phyloP scores from a whole-genome alignment of 2,797 vertebrate species.

The Semotilus atromaculatus region DNA sequence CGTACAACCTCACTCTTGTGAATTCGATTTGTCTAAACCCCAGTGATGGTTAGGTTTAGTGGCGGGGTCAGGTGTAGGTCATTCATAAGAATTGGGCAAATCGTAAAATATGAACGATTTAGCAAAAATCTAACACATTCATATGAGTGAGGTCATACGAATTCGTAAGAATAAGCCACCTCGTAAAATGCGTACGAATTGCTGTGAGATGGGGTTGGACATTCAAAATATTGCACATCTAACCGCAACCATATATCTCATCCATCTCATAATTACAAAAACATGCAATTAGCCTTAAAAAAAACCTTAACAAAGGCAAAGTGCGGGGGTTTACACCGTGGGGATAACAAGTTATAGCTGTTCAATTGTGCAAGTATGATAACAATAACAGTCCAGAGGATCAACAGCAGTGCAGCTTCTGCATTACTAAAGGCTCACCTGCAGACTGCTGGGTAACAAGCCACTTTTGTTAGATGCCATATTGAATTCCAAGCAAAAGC shows the following conservation, averaged over 20 bases:
- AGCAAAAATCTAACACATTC: too few relatives aligned
- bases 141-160: too few relatives aligned
- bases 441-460: conserved; percentile 15
- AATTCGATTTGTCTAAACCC: too few relatives aligned
- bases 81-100: too few relatives aligned
- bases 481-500: conserved; percentile 26
- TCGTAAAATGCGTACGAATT: too few relatives aligned
- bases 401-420: not conserved
- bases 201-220: too few relatives aligned
- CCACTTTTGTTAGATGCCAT: conserved; percentile 39
- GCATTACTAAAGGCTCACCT: not conserved
- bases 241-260: not conserved
- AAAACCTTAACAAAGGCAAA: not conserved
- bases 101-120: too few relatives aligned
- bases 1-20: too few relatives aligned
- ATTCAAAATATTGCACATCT: not conserved
- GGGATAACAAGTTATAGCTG: not conserved
- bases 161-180: too few relatives aligned
- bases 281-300: not conserved
- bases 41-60: too few relatives aligned
- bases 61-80: too few relatives aligned
- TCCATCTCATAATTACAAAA: conserved; percentile 4
- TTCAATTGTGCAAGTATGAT: not conserved
- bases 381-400: not conserved
- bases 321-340: not conserved